These are phyloP conservation scores for Caracal caracal DNA, from an alignment of 2,113 vertebrate species.

Conservation along the genomic window DNA sequence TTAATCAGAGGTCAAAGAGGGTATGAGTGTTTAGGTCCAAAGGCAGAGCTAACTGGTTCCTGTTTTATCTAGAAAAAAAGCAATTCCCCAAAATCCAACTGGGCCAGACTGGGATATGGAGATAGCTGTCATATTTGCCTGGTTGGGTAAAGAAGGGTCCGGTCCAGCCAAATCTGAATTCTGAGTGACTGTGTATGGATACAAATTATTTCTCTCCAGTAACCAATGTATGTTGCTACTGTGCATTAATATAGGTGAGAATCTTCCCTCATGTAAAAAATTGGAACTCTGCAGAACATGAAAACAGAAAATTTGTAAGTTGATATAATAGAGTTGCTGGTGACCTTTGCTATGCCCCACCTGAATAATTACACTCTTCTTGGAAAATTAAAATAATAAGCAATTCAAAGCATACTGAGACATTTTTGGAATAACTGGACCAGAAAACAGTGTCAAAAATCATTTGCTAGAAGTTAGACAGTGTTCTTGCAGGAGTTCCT, in stretches of 20 bases:
- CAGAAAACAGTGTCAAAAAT: conserved; percentile 38
- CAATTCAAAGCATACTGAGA: conserved; percentile 30
- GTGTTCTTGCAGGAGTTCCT: neutral
- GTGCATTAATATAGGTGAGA: neutral
- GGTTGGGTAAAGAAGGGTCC: neutral
- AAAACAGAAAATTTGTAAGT: neutral
- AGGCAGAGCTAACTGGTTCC: neutral
- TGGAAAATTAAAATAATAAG: conserved; percentile 44
- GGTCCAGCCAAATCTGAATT: neutral
- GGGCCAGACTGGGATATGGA: neutral
- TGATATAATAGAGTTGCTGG: neutral
- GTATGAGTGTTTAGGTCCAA: neutral
- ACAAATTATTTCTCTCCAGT: neutral
- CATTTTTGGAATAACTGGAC: conserved; percentile 44
- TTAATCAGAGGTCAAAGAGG: neutral
- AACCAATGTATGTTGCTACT: neutral
- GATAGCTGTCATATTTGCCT: neutral
- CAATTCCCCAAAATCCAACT: neutral
- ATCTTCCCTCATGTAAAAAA: neutral
- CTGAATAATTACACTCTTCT: conserved; percentile 24
- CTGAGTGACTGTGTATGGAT: neutral
- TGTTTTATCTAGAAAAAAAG: neutral
- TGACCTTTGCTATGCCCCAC: neutral
- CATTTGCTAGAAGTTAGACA: neutral
- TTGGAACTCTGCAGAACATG: neutral